Evolutionary conservation across 2,888 invertebrate genomes (phyloP), one percentile per base, ranked within the genome.

Genomic region (Drosophila quinaria): DNA sequence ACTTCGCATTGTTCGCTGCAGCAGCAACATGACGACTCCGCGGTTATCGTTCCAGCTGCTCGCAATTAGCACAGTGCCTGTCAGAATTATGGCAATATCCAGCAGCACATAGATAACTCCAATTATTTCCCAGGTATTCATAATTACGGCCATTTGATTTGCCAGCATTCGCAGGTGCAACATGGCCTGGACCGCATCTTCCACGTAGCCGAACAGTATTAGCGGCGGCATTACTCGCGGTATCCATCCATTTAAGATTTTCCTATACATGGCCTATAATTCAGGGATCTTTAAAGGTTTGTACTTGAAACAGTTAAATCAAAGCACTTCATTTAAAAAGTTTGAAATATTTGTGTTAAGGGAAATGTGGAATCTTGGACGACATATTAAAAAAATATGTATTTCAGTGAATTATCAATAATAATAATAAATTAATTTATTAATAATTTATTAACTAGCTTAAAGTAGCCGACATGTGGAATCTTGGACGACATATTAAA

Each of bases 21-120:
- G n/a, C 19, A 78, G 19, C 47, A 85, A 6, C 35, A 79, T 19
- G 0, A 4, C 4, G 2, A 67, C 11, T 11, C 68, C 80, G 33
- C n/a, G 3, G 9, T 1, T 5, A 13, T 17, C 29, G 29, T n/a
- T 19, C 8, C 39, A 33, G n/a, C 47, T 39, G 13, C n/a, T 39
- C 1, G 22, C 49, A 35, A 64, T 54, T 17, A 61, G 39, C 8
- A 25, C 31, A 41, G 8, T 31, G 70, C 56, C 75, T 1, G 15
- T n/a, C 19, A 64, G 13, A 41, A 49, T 49, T 37, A 54, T 13
- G 13, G 4, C 17, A 2, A 64, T 11, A 42, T 69, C 55, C 17
- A 51, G 2, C 25, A 74, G 6, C 6, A 44, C 17, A 4, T 31
- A 46, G 8, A 74, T 15, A 15, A 13, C 9, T 17, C 22, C 64